Conservation (phyloP, 2,113 vertebrate species). For the Epinephelus fuscoguttatus region DNA sequence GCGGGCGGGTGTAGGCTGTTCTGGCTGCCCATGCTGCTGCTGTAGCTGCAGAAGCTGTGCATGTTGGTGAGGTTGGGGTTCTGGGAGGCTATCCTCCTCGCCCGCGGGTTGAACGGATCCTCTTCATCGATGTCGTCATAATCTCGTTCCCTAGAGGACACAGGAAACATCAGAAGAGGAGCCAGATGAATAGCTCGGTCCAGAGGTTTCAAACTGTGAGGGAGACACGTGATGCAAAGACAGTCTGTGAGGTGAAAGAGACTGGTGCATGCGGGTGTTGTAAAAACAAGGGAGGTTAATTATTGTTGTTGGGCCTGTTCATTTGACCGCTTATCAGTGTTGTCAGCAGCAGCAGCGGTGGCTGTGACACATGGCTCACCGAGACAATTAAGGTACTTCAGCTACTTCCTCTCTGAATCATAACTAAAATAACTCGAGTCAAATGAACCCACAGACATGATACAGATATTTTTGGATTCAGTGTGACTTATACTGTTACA, state of each 20-base stretch:
- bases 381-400: too few relatives aligned
- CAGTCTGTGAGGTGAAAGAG: not conserved
- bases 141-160: constrained; percentile 85
- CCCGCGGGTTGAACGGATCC: constrained; percentile 94
- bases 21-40: constrained; percentile 96
- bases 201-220: too few relatives aligned
- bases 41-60: constrained; percentile 97
- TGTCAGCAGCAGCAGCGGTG: too few relatives aligned
- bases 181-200: not conserved
- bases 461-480: too few relatives aligned
- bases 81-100: constrained; percentile 85
- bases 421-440: too few relatives aligned
- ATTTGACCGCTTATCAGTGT: too few relatives aligned
- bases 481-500: too few relatives aligned
- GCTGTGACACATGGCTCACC: too few relatives aligned
- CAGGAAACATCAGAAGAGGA: not conserved
- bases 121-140: constrained; percentile 95
- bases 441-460: too few relatives aligned
- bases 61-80: constrained; percentile 87
- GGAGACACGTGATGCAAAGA: not conserved
- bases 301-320: too few relatives aligned
- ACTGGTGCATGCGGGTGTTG: not conserved
- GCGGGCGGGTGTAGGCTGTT: constrained; percentile 90
- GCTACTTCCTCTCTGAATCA: too few relatives aligned
- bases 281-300: not conserved